These are phyloP conservation scores for Globicephala melas DNA, from an alignment of 2,113 vertebrate genomes.

Conservation along the genomic window DNA sequence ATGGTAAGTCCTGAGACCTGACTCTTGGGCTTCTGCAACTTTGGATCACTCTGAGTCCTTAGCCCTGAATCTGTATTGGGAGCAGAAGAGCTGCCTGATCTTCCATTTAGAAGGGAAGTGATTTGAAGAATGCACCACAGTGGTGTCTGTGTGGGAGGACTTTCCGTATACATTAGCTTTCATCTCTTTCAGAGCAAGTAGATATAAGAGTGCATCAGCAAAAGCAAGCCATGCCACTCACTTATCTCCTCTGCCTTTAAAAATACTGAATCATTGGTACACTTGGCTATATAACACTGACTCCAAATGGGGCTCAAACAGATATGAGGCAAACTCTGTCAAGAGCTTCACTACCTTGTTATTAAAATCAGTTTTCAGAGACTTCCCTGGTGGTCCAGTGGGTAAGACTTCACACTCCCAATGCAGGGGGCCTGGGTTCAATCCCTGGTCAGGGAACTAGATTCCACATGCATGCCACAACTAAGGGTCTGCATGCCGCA, in stretches of 20 bases:
- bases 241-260: neutral
- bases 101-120: neutral
- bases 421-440: no score
- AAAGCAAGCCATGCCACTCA: neutral
- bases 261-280: neutral
- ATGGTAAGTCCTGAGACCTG: neutral
- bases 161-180: neutral
- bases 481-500: no score
- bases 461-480: no score
- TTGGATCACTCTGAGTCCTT: neutral
- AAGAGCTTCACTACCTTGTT: neutral
- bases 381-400: no score
- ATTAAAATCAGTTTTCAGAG: slow-evolving; percentile 1
- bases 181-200: neutral
- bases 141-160: neutral
- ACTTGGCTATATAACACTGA: neutral
- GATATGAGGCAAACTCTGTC: neutral
- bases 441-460: no score
- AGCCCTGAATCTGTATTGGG: neutral
- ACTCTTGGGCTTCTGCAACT: neutral
- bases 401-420: no score
- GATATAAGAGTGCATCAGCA: neutral
- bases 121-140: neutral
- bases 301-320: neutral
- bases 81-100: neutral